Conservation (phyloP, 1,140 invertebrate genomes). For the Bombus confusus region DNA sequence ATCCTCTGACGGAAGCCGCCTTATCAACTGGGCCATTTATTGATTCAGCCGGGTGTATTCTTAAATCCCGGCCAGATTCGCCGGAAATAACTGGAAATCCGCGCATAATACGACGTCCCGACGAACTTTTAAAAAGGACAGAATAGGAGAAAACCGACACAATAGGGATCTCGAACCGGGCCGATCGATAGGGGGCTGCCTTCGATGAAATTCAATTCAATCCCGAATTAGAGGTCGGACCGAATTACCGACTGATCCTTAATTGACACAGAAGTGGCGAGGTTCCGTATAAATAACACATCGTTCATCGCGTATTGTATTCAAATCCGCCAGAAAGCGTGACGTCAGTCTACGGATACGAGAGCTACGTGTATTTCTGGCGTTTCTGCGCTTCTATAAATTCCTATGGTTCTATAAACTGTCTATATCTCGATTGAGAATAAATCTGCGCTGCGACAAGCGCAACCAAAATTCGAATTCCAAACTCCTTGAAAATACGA, state of each 20-base stretch:
- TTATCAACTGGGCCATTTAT: constrained; percentile 42
- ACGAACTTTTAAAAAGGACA: background rate
- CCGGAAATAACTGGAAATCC: constrained; percentile 3
- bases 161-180: background rate
- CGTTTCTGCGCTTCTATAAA: background rate
- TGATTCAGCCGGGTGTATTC: constrained; percentile 36
- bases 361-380: background rate
- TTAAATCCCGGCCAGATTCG: background rate
- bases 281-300: too few relatives aligned
- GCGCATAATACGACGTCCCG: constrained; percentile 18
- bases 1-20: background rate
- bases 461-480: too few relatives aligned
- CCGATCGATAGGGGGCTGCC: background rate
- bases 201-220: background rate
- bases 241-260: background rate
- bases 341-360: background rate
- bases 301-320: background rate
- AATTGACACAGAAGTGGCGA: background rate
- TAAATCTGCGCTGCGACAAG: too few relatives aligned
- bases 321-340: background rate
- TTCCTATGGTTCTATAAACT: too few relatives aligned
- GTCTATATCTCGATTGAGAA: too few relatives aligned
- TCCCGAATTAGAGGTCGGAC: background rate
- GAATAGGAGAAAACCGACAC: background rate
- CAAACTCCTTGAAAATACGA: too few relatives aligned